Evolutionary conservation across 64 coral and sea anemone genomes (phyloP).

Genomic region (Montipora cactus): DNA sequence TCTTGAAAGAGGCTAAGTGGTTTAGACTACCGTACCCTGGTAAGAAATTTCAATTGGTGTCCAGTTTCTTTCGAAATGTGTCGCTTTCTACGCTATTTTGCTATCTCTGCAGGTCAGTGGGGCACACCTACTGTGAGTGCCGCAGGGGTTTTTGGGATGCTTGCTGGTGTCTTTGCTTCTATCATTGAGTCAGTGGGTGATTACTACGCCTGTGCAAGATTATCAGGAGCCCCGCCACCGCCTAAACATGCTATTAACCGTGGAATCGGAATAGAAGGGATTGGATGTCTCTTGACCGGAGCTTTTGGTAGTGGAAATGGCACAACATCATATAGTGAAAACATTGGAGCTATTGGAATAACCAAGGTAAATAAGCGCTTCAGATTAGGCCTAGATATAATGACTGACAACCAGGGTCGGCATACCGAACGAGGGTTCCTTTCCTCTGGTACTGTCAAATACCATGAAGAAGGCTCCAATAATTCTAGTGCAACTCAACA

Average conservation of each 20-base stretch:
- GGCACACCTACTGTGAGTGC: conserved; percentile 79
- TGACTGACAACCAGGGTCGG: too few relatives aligned
- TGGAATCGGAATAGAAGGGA: conserved; percentile 79
- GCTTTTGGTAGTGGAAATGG: conserved; percentile 76
- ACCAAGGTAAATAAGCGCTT: conserved; percentile 5
- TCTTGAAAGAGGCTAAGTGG: conserved; percentile 71
- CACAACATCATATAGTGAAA: conserved; percentile 75
- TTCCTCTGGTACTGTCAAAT: too few relatives aligned
- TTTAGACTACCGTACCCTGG: conserved; percentile 80
- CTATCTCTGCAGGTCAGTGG: conserved; percentile 73
- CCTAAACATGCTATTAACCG: conserved; percentile 87
- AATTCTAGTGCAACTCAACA: too few relatives aligned
- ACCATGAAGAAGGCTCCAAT: too few relatives aligned
- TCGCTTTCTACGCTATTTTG: too few relatives aligned
- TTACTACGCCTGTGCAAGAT: conserved; percentile 89
- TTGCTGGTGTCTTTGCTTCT: conserved; percentile 75
- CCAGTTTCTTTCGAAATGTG: too few relatives aligned
- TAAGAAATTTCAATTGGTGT: not conserved
- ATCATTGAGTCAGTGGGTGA: conserved; percentile 89
- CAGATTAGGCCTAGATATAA: too few relatives aligned
- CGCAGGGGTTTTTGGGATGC: conserved; percentile 81
- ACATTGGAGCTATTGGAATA: conserved; percentile 81
- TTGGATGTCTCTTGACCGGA: conserved; percentile 74
- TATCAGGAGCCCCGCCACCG: conserved; percentile 83
- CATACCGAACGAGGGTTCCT: too few relatives aligned